Evolutionary conservation across 2,113 vertebrate genomes (phyloP), one percentile per base, ranked within the genome.

Genomic region (Chaenocephalus aceratus): DNA sequence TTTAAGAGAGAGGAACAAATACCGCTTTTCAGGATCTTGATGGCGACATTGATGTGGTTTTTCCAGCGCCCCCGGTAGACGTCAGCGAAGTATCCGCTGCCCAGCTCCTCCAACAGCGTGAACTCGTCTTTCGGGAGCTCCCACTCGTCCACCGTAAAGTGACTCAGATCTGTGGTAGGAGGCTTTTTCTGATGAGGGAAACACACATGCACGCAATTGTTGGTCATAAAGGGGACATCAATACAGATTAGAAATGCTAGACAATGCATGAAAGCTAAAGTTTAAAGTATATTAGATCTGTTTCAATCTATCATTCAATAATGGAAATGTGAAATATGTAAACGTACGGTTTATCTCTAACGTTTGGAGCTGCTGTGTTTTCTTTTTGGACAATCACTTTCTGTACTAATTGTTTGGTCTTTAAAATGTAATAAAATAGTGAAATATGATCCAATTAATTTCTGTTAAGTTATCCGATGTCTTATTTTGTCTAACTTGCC

Each of bases 1-100:
- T 11, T 49, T 10, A 58, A 26, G 34, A 72, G 3, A 54, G 30
- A 70, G 4, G 34, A 73, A 14, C 3, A 21, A 41, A 75, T 94
- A 93, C 93, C 93, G 21, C 72, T 93, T 64, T 95, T 94, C 18
- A 97, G 89, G 61, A 95, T 94, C 92, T 97, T 97, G 73, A 97
- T 89, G 48, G 97, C 96, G 11, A 97, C 96, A 0, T 71, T 90
- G 18, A 96, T 94, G 12, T 76, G 71, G 74, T 91, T 91, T 70
- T 96, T 97, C 96, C 96, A 97, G 46, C 82, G 90, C 5, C 96
- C 96, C 5, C 87, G 80, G 56, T 95, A 93, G 69, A 97, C 96
- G 1, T 96, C 89, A 2, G 96, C 92, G 2, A 97, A 97, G 85
- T 87, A 94, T 7, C 96, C 96, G 0, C 87, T 89, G 14, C 96